phyloP scores from a whole-genome alignment of 2,888 invertebrate species.

The Callimorpha dominula region DNA sequence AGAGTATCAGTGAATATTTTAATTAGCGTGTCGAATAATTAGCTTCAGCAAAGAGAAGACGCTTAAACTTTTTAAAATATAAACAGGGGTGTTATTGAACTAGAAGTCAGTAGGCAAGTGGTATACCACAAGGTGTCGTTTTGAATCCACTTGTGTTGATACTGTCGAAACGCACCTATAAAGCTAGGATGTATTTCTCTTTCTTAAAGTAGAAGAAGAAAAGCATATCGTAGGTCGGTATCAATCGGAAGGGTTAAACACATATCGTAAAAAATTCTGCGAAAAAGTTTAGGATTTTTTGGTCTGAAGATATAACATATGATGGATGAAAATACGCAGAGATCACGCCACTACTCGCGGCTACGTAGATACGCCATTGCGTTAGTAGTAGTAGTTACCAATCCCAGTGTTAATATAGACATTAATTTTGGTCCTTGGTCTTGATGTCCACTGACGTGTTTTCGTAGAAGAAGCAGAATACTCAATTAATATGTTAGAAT shows the following conservation, averaged over 20 bases:
- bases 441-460: slow-evolving; percentile 30
- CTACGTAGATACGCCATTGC: slow-evolving; percentile 58
- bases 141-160: neutral
- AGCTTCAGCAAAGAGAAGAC: neutral
- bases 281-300: slow-evolving; percentile 10
- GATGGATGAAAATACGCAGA: neutral
- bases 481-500: neutral
- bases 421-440: slow-evolving; percentile 52
- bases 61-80: neutral
- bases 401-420: slow-evolving; percentile 55
- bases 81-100: neutral
- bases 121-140: neutral
- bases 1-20: neutral
- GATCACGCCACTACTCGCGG: slow-evolving; percentile 42
- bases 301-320: neutral
- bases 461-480: slow-evolving; percentile 1
- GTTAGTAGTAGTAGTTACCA: slow-evolving; percentile 57
- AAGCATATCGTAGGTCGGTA: slow-evolving; percentile 24
- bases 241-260: slow-evolving; percentile 18
- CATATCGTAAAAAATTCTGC: slow-evolving; percentile 25
- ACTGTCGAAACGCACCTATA: neutral
- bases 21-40: neutral
- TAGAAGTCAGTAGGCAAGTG: neutral
- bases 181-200: neutral
- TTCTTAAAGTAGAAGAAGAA: slow-evolving; percentile 16